Percentiles rank a stretch among this genome's conserved stretches.
These are phyloP conservation scores for Venusia cambrica DNA, from an alignment of 2,888 invertebrate genomes.

Conservation along the genomic window DNA sequence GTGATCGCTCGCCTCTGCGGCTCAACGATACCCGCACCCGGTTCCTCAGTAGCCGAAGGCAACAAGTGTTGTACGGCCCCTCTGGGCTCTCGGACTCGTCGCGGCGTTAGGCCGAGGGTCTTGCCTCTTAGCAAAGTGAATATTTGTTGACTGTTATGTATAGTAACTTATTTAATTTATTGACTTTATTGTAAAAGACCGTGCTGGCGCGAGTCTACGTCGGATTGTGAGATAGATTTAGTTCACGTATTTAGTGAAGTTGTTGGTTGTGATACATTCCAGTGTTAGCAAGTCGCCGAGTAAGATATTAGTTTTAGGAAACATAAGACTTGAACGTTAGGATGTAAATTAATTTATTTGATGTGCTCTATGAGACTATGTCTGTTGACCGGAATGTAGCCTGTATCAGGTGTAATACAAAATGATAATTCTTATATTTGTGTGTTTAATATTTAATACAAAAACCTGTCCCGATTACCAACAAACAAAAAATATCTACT, in stretches of 20 bases:
- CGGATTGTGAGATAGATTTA: slow-evolving; percentile 1
- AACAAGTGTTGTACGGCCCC: too few species aligned
- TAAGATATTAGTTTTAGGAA: slow-evolving; percentile 16
- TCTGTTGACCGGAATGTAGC: slow-evolving; percentile 20
- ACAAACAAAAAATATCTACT: too few species aligned
- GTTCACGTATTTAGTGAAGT: slow-evolving; percentile 3
- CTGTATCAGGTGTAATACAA: slow-evolving; percentile 29
- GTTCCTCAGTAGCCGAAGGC: too few species aligned
- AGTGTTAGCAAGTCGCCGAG: slow-evolving; percentile 8
- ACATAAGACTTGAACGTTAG: slow-evolving; percentile 21
- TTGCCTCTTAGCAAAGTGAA: too few species aligned
- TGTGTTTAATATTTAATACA: too few species aligned
- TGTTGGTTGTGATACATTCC: slow-evolving; percentile 20
- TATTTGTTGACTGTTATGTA: slow-evolving; percentile 11
- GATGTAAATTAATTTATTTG: slow-evolving; percentile 13
- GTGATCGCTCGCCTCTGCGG: slow-evolving; percentile 37
- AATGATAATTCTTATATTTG: too few species aligned
- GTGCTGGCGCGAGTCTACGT: slow-evolving; percentile 19
- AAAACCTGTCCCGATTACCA: too few species aligned
- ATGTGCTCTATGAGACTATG: slow-evolving; percentile 10
- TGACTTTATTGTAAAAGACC: slow-evolving; percentile 7
- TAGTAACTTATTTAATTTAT: slow-evolving; percentile 23
- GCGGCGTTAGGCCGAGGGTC: too few species aligned
- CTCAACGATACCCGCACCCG: too few species aligned
- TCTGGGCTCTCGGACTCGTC: too few species aligned